Evolutionary conservation across 2,797 vertebrate species (phyloP).

Genomic region (Sphenodon punctatus): DNA sequence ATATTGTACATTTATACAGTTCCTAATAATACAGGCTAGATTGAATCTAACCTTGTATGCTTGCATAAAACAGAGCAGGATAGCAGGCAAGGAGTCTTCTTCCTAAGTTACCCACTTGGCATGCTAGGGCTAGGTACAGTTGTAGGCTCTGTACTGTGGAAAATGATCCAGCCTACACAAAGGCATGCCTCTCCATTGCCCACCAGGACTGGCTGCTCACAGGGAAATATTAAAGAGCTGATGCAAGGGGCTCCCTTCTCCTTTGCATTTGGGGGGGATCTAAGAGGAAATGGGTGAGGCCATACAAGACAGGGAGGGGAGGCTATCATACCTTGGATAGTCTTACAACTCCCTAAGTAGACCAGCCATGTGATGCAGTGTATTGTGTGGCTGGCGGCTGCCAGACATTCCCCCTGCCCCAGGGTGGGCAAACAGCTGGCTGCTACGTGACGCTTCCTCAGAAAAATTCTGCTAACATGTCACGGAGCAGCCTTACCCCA

Average conservation of each 20-base stretch:
- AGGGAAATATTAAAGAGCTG: slow-evolving; percentile 57
- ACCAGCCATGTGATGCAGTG: too few species aligned
- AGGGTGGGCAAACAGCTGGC: too few species aligned
- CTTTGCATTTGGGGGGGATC: neutral
- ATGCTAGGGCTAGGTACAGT: neutral
- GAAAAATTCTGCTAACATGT: too few species aligned
- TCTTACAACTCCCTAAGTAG: too few species aligned
- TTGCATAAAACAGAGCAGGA: neutral
- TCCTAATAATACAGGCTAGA: neutral
- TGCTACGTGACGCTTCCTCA: too few species aligned
- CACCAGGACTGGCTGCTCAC: neutral
- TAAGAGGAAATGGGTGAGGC: too few species aligned
- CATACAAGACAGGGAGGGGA: too few species aligned
- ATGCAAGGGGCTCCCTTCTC: neutral
- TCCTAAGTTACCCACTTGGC: too few species aligned
- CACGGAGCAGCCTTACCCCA: too few species aligned
- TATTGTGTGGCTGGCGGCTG: too few species aligned
- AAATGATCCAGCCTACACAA: slow-evolving; percentile 30
- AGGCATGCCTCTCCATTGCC: slow-evolving; percentile 2
- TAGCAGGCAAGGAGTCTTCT: slow-evolving; percentile 2
- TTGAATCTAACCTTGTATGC: slow-evolving; percentile 14
- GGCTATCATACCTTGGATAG: too few species aligned
- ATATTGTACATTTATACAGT: neutral
- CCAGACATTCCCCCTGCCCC: too few species aligned
- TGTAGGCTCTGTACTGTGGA: neutral